Conservation (phyloP, 2,797 vertebrate species). For the Odontamblyopus lacepedii region DNA sequence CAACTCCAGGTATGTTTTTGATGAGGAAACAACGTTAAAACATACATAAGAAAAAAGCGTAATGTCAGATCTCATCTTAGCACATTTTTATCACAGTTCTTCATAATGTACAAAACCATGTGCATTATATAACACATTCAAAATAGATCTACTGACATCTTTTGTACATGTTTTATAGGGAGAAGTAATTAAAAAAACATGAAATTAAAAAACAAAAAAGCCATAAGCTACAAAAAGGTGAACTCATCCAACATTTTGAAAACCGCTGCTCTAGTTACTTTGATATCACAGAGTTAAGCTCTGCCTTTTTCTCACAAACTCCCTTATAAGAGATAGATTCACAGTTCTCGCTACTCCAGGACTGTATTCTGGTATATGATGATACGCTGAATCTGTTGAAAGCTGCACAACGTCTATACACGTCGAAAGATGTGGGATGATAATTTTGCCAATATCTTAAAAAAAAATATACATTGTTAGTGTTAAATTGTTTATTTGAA, state of each 20-base stretch:
- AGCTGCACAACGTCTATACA: neutral
- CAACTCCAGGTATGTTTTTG: too few species aligned
- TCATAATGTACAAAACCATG: too few species aligned
- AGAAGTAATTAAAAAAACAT: neutral
- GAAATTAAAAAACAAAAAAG: neutral
- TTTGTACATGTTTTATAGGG: neutral
- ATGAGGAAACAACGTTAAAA: too few species aligned
- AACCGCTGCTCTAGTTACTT: neutral
- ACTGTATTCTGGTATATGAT: fast-evolving
- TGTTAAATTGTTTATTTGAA: neutral
- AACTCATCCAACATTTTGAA: neutral
- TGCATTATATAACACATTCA: too few species aligned
- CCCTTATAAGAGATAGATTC: neutral
- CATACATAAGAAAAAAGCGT: too few species aligned
- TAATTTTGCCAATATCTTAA: conserved; percentile 5
- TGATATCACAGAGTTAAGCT: neutral
- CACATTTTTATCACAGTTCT: too few species aligned
- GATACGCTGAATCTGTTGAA: conserved; percentile 14
- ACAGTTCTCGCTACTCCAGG: neutral
- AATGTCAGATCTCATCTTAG: too few species aligned
- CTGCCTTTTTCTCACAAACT: conserved; percentile 20
- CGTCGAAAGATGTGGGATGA: neutral
- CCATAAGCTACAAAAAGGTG: neutral
- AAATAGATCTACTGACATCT: too few species aligned
- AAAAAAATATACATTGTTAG: neutral